Conservation (phyloP, 1,140 invertebrate species). For the Zelostemma sp. region DNA sequence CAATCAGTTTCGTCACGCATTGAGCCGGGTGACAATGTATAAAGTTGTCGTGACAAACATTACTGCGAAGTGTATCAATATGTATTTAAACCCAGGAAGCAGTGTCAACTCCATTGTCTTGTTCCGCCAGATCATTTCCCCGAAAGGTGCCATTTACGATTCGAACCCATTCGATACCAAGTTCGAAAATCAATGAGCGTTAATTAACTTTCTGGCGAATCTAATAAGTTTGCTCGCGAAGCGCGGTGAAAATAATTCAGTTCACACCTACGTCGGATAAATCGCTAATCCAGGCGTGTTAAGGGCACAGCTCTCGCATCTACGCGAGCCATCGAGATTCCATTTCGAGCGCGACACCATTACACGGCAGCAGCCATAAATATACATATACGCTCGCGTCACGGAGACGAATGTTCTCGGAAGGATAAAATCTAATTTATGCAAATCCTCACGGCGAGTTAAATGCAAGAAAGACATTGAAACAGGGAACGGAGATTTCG, state of each 20-base stretch:
- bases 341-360: slow-evolving; percentile 51
- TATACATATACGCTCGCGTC: slow-evolving; percentile 52
- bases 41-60: slow-evolving; percentile 12
- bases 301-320: slow-evolving; percentile 21
- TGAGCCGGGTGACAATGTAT: slow-evolving; percentile 21
- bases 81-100: not conserved
- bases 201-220: not conserved
- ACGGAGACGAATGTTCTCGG: slow-evolving; percentile 66
- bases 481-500: slow-evolving; percentile 59
- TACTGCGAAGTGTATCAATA: not conserved
- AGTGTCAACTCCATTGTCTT: not conserved
- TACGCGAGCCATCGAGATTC: slow-evolving; percentile 47
- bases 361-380: slow-evolving; percentile 53
- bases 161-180: too few relatives aligned
- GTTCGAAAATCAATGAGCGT: not conserved
- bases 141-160: too few relatives aligned
- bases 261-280: slow-evolving; percentile 36
- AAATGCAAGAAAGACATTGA: slow-evolving; percentile 56
- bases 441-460: slow-evolving; percentile 63
- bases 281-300: slow-evolving; percentile 28
- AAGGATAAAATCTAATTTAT: slow-evolving; percentile 72
- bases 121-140: not conserved
- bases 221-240: slow-evolving; percentile 13
- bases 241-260: slow-evolving; percentile 25
- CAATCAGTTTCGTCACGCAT: slow-evolving; percentile 54